Percentiles rank a stretch among this genome's conserved stretches.
Conservation (phyloP, 2,888 invertebrate genomes). For the Autographa gamma region DNA sequence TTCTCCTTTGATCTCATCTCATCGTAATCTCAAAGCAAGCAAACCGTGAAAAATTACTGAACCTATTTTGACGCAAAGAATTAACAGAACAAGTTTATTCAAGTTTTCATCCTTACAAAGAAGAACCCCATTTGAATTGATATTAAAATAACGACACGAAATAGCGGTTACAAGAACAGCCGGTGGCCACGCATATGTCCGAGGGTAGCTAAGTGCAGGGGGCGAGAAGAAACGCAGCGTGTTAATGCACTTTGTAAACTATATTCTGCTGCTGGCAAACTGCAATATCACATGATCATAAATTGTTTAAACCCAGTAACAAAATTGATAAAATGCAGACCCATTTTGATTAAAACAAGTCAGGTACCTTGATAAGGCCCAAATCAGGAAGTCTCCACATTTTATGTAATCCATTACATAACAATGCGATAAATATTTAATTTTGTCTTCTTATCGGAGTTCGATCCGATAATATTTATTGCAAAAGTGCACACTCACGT, state of each 20-base stretch:
- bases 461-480: too few relatives aligned
- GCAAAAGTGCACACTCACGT: not conserved
- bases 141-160: slow-evolving; percentile 37
- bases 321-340: not conserved
- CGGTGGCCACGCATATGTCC: slow-evolving; percentile 28
- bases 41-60: not conserved
- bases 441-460: not conserved
- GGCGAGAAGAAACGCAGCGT: not conserved
- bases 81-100: slow-evolving; percentile 3
- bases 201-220: slow-evolving; percentile 1
- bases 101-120: not conserved
- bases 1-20: not conserved
- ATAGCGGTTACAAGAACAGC: slow-evolving; percentile 43
- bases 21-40: not conserved
- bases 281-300: not conserved
- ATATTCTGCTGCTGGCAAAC: not conserved
- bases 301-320: not conserved
- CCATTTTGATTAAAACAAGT: not conserved
- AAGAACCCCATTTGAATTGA: not conserved
- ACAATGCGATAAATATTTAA: not conserved
- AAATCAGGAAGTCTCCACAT: not conserved
- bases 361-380: not conserved
- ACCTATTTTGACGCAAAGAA: not conserved
- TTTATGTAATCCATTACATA: not conserved
- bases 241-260: not conserved